phyloP scores from a whole-genome alignment of 2,888 invertebrate species.

The Palloptera scutellata region DNA sequence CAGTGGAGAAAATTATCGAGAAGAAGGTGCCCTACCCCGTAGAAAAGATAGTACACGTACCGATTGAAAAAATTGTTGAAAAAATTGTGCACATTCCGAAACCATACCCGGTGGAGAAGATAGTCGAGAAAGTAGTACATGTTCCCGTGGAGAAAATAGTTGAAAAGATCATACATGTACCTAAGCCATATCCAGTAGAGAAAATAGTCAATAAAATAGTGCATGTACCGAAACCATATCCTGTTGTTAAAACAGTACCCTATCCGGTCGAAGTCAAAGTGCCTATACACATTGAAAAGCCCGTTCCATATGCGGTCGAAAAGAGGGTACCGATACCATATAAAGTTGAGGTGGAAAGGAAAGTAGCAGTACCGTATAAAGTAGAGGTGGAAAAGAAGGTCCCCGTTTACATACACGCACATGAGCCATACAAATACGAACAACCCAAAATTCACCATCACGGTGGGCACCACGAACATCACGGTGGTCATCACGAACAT shows the following conservation, averaged over 20 bases:
- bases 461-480: conserved; percentile 24
- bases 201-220: conserved; percentile 66
- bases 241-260: conserved; percentile 67
- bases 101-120: conserved; percentile 65
- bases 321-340: conserved; percentile 62
- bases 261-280: conserved; percentile 54
- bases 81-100: conserved; percentile 64
- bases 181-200: conserved; percentile 67
- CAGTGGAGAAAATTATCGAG: conserved; percentile 61
- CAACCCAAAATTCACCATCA: conserved; percentile 27
- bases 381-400: conserved; percentile 62
- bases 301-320: conserved; percentile 64
- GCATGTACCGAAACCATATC: conserved; percentile 67
- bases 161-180: conserved; percentile 66
- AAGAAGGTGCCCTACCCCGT: conserved; percentile 61
- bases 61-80: conserved; percentile 58
- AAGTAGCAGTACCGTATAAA: conserved; percentile 62
- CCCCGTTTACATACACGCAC: conserved; percentile 57
- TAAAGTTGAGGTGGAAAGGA: conserved; percentile 47
- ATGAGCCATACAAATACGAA: conserved; percentile 62
- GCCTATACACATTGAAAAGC: conserved; percentile 59
- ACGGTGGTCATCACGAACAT: conserved; percentile 32
- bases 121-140: conserved; percentile 64
- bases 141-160: conserved; percentile 66
- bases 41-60: conserved; percentile 48